phyloP scores from a whole-genome alignment of 92 coral and sea anemone genomes.

The Isaurus tuberculatus region DNA sequence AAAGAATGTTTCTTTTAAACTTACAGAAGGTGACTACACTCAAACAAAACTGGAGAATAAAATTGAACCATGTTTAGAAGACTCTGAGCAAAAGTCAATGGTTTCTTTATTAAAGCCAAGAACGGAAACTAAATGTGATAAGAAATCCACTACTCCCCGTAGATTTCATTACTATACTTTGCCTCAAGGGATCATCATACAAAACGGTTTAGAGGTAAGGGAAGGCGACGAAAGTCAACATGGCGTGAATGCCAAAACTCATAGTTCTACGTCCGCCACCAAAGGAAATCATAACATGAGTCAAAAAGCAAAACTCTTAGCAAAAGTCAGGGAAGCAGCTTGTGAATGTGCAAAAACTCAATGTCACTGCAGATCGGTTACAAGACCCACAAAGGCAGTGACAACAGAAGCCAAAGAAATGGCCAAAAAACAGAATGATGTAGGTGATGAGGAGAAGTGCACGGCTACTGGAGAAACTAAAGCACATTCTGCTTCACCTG shows the following conservation, averaged over 20 bases:
- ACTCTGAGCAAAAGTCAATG: neutral
- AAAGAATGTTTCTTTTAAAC: conserved; percentile 42
- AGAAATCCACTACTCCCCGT: conserved; percentile 17
- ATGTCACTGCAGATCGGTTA: conserved; percentile 78
- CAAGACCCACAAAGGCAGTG: conserved; percentile 82
- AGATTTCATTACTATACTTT: conserved; percentile 36
- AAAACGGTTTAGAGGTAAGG: conserved; percentile 82
- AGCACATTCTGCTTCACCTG: conserved; percentile 28
- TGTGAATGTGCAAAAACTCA: conserved; percentile 67
- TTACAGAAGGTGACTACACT: neutral
- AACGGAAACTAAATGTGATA: neutral
- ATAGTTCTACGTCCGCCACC: neutral
- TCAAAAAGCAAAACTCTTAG: conserved; percentile 66
- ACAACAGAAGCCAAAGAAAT: conserved; percentile 63
- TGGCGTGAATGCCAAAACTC: conserved; percentile 5
- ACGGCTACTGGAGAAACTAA: neutral
- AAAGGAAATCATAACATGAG: conserved; percentile 14
- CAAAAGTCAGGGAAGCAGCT: conserved; percentile 72
- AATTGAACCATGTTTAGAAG: neutral
- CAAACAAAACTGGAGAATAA: neutral
- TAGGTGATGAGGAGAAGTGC: neutral
- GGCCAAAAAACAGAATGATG: conserved; percentile 29
- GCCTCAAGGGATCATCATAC: conserved; percentile 73
- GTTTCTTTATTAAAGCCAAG: conserved; percentile 1
- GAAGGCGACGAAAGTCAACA: conserved; percentile 45